Evolutionary conservation across 2,113 vertebrate species (phyloP).

Genomic region (Madoqua kirkii): DNA sequence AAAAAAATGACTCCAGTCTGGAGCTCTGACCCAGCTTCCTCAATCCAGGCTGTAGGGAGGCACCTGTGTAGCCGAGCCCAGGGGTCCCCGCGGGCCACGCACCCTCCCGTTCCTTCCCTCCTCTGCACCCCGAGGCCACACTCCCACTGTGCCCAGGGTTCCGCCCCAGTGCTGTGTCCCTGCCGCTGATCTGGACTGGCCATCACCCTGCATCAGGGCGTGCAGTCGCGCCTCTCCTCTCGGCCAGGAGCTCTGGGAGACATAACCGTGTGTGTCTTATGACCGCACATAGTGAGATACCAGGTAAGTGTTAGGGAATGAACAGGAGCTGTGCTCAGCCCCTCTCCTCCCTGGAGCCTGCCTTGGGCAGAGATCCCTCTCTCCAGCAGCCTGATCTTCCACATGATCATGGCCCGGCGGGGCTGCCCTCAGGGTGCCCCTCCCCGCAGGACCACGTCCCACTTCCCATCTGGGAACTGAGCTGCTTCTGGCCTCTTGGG

Average conservation of each 20-base stretch:
- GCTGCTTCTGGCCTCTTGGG: neutral
- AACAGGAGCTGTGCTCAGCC: accelerated
- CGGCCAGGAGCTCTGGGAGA: too few species aligned
- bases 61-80: accelerated
- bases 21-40: constrained; percentile 71
- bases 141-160: neutral
- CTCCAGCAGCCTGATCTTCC: neutral
- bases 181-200: accelerated
- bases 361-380: too few species aligned
- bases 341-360: too few species aligned
- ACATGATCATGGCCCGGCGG: neutral
- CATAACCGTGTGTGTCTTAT: too few species aligned
- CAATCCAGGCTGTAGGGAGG: neutral
- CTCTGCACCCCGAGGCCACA: neutral
- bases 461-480: neutral
- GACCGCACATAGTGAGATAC: accelerated
- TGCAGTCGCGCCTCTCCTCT: neutral
- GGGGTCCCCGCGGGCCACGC: accelerated
- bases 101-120: neutral
- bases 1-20: constrained; percentile 48
- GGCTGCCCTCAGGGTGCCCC: neutral
- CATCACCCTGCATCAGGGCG: neutral
- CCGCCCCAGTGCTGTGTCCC: accelerated
- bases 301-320: neutral
- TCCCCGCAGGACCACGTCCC: neutral